phyloP scores from a whole-genome alignment of 37 sponge, comb jelly and placozoan species.

The Ianthella basta region DNA sequence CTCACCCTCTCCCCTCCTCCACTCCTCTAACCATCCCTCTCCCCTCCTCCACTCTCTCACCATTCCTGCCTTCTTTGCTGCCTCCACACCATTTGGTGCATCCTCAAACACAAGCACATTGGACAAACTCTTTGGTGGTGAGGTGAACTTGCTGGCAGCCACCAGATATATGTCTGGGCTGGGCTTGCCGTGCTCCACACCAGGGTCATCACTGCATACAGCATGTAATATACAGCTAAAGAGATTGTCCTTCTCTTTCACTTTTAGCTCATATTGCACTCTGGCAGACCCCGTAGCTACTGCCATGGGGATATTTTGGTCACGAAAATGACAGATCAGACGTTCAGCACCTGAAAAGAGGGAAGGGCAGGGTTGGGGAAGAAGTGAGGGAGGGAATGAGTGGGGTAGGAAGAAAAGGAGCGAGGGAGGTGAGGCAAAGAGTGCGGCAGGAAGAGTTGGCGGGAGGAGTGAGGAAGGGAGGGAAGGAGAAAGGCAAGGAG shows the following conservation, averaged over 20 bases:
- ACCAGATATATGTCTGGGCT: slow-evolving; percentile 89
- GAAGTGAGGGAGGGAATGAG: too few species aligned
- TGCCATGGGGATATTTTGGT: slow-evolving; percentile 78
- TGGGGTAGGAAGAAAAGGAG: too few species aligned
- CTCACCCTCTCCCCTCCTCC: too few species aligned
- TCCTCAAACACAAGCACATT: slow-evolving; percentile 97
- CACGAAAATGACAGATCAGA: slow-evolving; percentile 72
- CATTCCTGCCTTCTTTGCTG: slow-evolving; percentile 93
- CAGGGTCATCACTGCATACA: slow-evolving; percentile 88
- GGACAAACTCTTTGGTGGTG: slow-evolving; percentile 60
- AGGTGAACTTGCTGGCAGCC: slow-evolving; percentile 67
- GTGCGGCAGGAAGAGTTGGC: too few species aligned
- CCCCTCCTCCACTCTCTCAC: too few species aligned
- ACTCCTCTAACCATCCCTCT: too few species aligned
- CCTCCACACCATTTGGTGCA: slow-evolving; percentile 92
- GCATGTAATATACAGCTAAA: slow-evolving; percentile 66
- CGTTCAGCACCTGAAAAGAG: slow-evolving; percentile 69
- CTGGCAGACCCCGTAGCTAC: slow-evolving; percentile 84
- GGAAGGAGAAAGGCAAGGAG: too few species aligned
- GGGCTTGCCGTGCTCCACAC: slow-evolving; percentile 93
- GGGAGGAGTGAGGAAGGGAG: too few species aligned
- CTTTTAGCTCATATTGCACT: slow-evolving; percentile 69
- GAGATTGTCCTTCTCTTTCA: slow-evolving; percentile 62
- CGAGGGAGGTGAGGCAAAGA: too few species aligned
- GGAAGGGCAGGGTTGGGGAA: too few species aligned